Evolutionary conservation across 2,888 invertebrate genomes (phyloP), one percentile per base, ranked within the genome.

Genomic region (Drepana falcataria): DNA sequence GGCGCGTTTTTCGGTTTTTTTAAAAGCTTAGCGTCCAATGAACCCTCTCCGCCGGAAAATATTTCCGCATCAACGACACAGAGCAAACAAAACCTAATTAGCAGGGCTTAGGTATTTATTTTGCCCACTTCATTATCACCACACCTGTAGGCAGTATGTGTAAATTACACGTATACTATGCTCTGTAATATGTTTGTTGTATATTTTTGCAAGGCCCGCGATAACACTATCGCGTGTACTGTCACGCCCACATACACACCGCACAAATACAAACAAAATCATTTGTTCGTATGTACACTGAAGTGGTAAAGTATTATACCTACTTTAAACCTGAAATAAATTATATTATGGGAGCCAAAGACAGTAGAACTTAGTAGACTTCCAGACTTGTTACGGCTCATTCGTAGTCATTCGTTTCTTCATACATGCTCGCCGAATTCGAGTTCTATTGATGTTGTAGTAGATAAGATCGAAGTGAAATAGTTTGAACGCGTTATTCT

Each of bases 151-250:
- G 21, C 57, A 59, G 47, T 49, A 59, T 65, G 57, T 59, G 63
- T 59, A 56, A 58, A 52, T 60, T 65, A 57, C 58, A 59, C 63
- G 58, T 65, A 63, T 65, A 66, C 61, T 74, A 64, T 59, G 59
- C 59, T 65, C 69, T 66, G 56, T 52, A 53, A 59, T 54, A 58
- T 83, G 81, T 87, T 88, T 89, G 83, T 89, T 90, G 87, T 90
- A 82, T 90, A 87, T 89, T 90, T 90, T 90, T 84, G 90, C 89
- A 87, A 90, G 87, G 82, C 83, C 79, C 76, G 70, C 60, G 90
- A 90, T 90, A 89, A 81, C 79, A 67, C 77, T 90, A 90, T 90
- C 89, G 85, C 66, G 58, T 4, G 37, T 37, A 37, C 71, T 70
- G 79, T 51, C 83, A 85, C 87, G 87, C 88, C 85, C 81, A 86